These are phyloP conservation scores for Drepana falcataria DNA, from an alignment of 2,888 invertebrate genomes.

Conservation along the genomic window DNA sequence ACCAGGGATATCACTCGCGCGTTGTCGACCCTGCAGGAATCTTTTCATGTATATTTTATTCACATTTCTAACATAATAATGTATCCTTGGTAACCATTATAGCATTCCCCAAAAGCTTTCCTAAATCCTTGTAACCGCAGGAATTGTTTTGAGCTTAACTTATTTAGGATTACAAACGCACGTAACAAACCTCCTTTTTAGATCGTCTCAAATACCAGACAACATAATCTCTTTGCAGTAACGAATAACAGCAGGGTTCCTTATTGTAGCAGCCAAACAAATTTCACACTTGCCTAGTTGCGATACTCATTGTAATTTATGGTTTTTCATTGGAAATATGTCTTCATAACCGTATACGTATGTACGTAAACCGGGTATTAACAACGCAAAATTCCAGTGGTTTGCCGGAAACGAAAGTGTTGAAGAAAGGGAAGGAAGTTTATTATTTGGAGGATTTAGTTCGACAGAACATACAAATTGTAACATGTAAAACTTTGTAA, in stretches of 20 bases:
- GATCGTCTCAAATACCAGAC: constrained; percentile 20
- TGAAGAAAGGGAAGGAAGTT: constrained; percentile 23
- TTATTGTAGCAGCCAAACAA: constrained; percentile 28
- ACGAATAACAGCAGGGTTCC: constrained; percentile 22
- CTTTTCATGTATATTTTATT: too few relatives aligned
- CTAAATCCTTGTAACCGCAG: not conserved
- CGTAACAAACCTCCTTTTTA: constrained; percentile 34
- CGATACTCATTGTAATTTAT: constrained; percentile 14
- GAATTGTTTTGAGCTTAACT: not conserved
- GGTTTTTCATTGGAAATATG: not conserved
- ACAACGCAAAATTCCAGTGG: not conserved
- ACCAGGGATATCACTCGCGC: too few relatives aligned
- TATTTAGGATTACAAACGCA: constrained; percentile 18
- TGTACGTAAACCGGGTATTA: not conserved
- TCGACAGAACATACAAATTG: not conserved
- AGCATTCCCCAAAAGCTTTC: too few relatives aligned
- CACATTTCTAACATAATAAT: too few relatives aligned
- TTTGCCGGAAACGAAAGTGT: constrained; percentile 12
- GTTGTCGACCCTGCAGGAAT: too few relatives aligned
- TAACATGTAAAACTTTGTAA: constrained; percentile 3
- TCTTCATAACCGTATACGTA: not conserved
- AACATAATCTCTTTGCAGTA: constrained; percentile 40
- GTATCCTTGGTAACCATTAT: too few relatives aligned
- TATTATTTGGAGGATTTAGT: constrained; percentile 14
- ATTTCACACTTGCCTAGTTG: constrained; percentile 34